Base-by-base conservation (phyloP, 2,797 vertebrate species). In the Chelmon rostratus region DNA sequence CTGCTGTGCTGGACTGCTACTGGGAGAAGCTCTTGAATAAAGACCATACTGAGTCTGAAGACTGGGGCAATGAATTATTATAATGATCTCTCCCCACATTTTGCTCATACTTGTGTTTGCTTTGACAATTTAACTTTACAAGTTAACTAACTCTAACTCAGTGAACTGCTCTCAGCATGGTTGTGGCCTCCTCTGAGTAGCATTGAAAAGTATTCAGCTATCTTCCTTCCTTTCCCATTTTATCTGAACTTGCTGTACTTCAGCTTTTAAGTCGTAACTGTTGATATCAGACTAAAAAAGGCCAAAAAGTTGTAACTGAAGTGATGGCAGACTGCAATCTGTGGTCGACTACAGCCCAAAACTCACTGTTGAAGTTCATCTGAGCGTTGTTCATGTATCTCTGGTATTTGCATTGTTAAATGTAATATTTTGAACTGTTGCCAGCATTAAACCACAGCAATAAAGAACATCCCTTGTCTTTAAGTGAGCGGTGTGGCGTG, bases 21-120 rank as follows among this genome's bases (percentile, higher is more conserved):
- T 99, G 98, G 98, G 92, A 89, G 75, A 93, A 90, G 62, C 94
- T 96, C 66, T 68, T 84, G 46, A 84, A 85, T 8, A 91, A 82
- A 74, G 89, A 95, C 49, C 88, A 76, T 28, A 93, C 91, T 72
- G 88, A 78, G 16, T 64, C 13, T 62, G 54, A 71, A 0, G 66
- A 56, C 65, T 89, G 85, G 85, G 25, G 19, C 2, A 18, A 3
- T 52, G 56, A 78, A 16, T 25, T 59, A n/a, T 68, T 28, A 2
- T n/a, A 64, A 72, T 40, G 1, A 38, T 25, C 5, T n/a, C 4
- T 61, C 0, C 8, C 6, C n/a, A 40, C 12, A 49, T 47, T 47
- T 40, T 58, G 31, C 40, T 25, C 13, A 49, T 7, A 37, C 15
- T 11, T 35, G 3, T n/a, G 4, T 16, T 28, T 19, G 21, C 31